Base-by-base conservation (phyloP, 1,140 invertebrate genomes). In the Bilobella aurantiaca region DNA sequence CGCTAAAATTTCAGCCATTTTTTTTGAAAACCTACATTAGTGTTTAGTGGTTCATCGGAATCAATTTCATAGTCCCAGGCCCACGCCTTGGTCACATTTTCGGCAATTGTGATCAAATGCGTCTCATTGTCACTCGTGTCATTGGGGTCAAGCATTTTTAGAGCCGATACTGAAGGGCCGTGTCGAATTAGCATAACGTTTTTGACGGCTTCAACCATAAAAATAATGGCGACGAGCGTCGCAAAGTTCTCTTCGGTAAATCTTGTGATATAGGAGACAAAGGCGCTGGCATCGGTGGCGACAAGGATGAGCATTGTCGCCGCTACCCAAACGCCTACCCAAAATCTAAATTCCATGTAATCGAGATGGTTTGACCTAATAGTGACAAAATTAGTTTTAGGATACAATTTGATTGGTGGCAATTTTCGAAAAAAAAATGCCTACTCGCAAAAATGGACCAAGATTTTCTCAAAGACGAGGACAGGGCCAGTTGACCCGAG, bases 241-340 rank as follows among this genome's bases (percentile, higher is more conserved):
- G 79, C 77, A 72, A 79, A 80, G 30, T 75, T 78, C 67, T 79
- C 78, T 73, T 81, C 79, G 8, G 78, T 80, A 63, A 80, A 79
- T 57, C 75, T 67, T 27, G 76, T 79, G 37, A 74, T 77, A 71
- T 73, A 79, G 60, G 68, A 74, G 30, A 74, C 74, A 65, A 73
- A 76, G 8, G 76, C 77, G 32, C 73, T 74, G 1, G 74, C 71
- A 70, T 79, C 78, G 21, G 72, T 72, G 8, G 75, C 75, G 0
- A 79, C 79, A 57, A 80, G 69, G 8, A 80, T 46, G n/a, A 80
- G 32, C 27, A 79, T 58, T 28, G 75, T 76, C 5, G 78, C 23
- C 5, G 70, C 74, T 29, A 78, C 76, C 78, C 78, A 79, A 12
- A 78, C 27, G 5, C 79, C 78, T 53, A 79, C 75, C 76, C 78